Evolutionary conservation across 1,140 invertebrate genomes (phyloP).

Genomic region (Brachionus rubens): DNA sequence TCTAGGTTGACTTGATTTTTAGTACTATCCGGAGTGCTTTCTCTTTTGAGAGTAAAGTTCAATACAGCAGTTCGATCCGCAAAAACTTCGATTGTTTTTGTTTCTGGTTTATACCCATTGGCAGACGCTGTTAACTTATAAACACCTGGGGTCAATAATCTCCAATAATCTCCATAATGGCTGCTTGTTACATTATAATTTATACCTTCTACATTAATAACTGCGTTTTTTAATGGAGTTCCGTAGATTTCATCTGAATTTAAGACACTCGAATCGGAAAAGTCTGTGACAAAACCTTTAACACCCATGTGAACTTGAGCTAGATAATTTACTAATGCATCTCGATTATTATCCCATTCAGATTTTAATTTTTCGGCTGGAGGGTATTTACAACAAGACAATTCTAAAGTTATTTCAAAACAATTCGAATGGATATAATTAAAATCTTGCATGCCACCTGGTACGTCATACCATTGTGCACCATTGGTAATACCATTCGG

Average conservation of each 20-base stretch:
- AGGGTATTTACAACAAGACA: conserved; percentile 95
- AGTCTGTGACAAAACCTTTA: conserved; percentile 71
- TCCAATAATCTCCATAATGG: conserved; percentile 81
- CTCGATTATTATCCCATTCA: conserved; percentile 46
- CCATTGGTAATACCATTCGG: conserved; percentile 45
- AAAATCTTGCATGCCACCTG: conserved; percentile 90
- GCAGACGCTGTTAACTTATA: conserved; percentile 63
- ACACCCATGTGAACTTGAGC: conserved; percentile 77
- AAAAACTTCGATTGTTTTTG: not conserved
- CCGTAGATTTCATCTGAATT: conserved; percentile 22
- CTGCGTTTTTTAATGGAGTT: conserved; percentile 68
- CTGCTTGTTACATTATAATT: conserved; percentile 54
- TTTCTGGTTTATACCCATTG: not conserved
- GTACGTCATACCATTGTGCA: conserved; percentile 44
- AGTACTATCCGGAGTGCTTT: not conserved
- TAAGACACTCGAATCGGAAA: not conserved
- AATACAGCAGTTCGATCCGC: not conserved
- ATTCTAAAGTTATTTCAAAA: conserved; percentile 95
- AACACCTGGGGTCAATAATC: conserved; percentile 77
- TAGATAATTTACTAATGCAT: conserved; percentile 20
- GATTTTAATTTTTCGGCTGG: not conserved
- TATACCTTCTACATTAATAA: conserved; percentile 67
- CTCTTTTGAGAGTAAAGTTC: conserved; percentile 30
- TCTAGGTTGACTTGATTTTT: conserved; percentile 3
- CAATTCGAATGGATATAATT: conserved; percentile 96